Evolutionary conservation across 1,140 invertebrate genomes (phyloP).

Genomic region (Drosophila navojoa): DNA sequence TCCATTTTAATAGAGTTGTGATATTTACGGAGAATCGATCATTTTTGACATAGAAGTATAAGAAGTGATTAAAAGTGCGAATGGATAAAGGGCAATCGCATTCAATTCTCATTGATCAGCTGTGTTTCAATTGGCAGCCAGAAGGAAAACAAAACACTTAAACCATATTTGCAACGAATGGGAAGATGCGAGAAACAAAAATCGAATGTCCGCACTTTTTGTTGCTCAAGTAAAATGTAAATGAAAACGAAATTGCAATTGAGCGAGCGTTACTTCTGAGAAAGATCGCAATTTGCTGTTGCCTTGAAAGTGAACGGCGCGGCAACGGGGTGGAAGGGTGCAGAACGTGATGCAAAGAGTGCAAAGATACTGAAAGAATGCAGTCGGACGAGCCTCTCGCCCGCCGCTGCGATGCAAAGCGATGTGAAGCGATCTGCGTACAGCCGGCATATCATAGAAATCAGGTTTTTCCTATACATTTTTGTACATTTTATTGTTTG

Average conservation of each 20-base stretch:
- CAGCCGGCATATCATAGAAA: slow-evolving; percentile 33
- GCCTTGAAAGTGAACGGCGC: slow-evolving; percentile 38
- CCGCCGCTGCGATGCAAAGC: slow-evolving; percentile 3
- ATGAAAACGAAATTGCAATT: slow-evolving; percentile 20
- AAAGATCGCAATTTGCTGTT: slow-evolving; percentile 25
- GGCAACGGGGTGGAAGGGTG: slow-evolving; percentile 10
- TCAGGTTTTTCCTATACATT: slow-evolving; percentile 23
- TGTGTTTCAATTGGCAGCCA: slow-evolving; percentile 45
- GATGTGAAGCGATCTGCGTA: slow-evolving; percentile 13
- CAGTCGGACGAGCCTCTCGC: slow-evolving; percentile 75
- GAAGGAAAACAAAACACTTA: slow-evolving; percentile 70
- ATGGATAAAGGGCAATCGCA: not conserved
- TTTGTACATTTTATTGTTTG: slow-evolving; percentile 7
- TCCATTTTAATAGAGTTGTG: not conserved
- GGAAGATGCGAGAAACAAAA: slow-evolving; percentile 4
- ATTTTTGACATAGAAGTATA: not conserved
- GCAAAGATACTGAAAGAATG: slow-evolving; percentile 56
- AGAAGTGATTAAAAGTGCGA: not conserved
- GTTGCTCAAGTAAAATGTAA: slow-evolving; percentile 15
- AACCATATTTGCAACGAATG: slow-evolving; percentile 10
- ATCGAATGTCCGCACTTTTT: not conserved
- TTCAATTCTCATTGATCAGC: slow-evolving; percentile 29
- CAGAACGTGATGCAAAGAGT: slow-evolving; percentile 53
- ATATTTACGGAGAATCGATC: not conserved
- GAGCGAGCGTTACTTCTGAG: slow-evolving; percentile 30